Evolutionary conservation across 2,888 invertebrate genomes (phyloP), one percentile per base, ranked within the genome.

Genomic region (Agrotis puta): DNA sequence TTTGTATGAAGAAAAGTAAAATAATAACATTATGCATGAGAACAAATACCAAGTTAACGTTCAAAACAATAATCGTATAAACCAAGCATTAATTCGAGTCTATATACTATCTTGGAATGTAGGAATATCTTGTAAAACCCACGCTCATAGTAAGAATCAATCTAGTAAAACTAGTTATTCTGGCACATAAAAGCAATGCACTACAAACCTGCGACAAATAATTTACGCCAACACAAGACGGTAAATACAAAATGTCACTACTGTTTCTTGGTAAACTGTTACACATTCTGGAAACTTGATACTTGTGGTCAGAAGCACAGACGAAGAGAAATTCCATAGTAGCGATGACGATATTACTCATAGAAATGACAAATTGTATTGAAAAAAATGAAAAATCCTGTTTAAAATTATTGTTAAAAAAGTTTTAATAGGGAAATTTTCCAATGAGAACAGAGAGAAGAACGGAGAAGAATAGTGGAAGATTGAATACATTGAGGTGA

Each of bases 71-170:
- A 24, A 77, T 58, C 51, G 56, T 61, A 47, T 24, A 51, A 45
- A 47, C 22, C 18, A 33, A 43, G 9, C 62, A 74, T 74, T 24
- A 64, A 58, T 67, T 58, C 11, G 7, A 39, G 61, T 68, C 47
- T 68, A 75, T 75, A 79, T 74, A 78, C 77, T 67, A 80, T 58
- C 22, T 7, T 20, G 62, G 54, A 75, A 75, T 80, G 68, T 63
- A 65, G 64, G 57, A 58, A 77, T 68, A 80, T 80, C 68, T 59
- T 64, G 64, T 68, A 64, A 54, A 80, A 53, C 77, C 68, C 76
- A 78, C 80, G 68, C 81, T 11, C 16, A 53, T 75, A 80, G 80
- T 78, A 75, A 65, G 57, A 80, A 68, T 43, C 64, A 54, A 75
- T 80, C 39, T 45, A 54, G 47, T 24, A 50, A 65, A 75, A 78